Conservation (phyloP, 2,888 invertebrate genomes). For the Uloborus plumipes region DNA sequence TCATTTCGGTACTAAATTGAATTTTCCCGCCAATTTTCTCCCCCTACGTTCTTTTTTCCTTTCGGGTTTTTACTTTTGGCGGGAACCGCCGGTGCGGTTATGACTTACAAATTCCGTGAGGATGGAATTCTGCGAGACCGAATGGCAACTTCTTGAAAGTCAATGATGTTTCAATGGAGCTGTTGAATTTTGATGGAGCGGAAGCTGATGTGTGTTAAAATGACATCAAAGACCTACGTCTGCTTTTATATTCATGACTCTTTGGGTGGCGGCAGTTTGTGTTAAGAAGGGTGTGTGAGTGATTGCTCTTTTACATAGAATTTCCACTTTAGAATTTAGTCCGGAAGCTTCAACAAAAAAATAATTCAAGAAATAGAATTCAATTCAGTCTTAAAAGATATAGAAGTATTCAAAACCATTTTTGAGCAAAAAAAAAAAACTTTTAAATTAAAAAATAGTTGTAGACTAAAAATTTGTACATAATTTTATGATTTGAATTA, state of each 20-base stretch:
- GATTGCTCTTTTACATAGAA: too few species aligned
- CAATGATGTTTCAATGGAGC: conserved; percentile 42
- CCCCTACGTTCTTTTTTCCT: conserved; percentile 8
- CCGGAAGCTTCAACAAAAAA: too few species aligned
- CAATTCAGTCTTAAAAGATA: too few species aligned
- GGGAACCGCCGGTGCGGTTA: background rate
- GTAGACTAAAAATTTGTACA: too few species aligned
- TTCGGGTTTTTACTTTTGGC: background rate
- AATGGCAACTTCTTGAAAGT: conserved; percentile 28
- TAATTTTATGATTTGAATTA: too few species aligned
- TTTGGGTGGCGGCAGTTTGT: too few species aligned
- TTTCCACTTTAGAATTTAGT: too few species aligned
- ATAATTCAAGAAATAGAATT: too few species aligned
- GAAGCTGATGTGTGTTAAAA: conserved; percentile 15
- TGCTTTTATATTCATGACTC: background rate
- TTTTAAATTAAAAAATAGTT: too few species aligned
- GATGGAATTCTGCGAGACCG: background rate
- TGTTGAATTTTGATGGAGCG: conserved; percentile 57
- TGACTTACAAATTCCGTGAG: background rate
- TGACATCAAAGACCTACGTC: conserved; percentile 27
- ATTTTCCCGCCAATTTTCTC: conserved; percentile 60
- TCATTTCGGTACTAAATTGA: conserved; percentile 53
- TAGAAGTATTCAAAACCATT: too few species aligned
- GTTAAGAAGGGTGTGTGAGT: background rate
- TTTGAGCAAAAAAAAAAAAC: too few species aligned